Percentiles rank a stretch among this genome's conserved stretches.
phyloP scores from a whole-genome alignment of 2,113 vertebrate species.

The Pyxicephalus adspersus region DNA sequence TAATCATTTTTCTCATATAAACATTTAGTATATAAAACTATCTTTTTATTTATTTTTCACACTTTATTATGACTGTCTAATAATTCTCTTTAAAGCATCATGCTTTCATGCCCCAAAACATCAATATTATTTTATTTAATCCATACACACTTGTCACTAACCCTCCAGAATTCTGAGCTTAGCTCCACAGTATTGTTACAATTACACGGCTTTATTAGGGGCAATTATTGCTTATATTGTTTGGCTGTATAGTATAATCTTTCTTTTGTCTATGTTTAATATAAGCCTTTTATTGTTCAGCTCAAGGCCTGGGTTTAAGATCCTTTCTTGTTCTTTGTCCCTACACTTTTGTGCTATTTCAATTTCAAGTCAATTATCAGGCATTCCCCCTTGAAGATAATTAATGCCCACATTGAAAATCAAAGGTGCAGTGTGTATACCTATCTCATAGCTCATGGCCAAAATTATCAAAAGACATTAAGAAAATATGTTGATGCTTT shows the following conservation, averaged over 20 bases:
- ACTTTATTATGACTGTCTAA: not conserved
- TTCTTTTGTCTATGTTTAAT: conserved; percentile 42
- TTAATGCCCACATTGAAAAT: conserved; percentile 46
- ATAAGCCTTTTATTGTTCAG: conserved; percentile 45
- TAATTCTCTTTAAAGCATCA: conserved; percentile 13
- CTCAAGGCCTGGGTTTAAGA: conserved; percentile 26
- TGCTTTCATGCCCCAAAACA: conserved; percentile 13
- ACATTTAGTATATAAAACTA: not conserved
- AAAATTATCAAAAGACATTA: conserved; percentile 34
- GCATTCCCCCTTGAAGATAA: conserved; percentile 40
- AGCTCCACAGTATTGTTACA: conserved; percentile 1
- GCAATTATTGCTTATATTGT: conserved; percentile 46
- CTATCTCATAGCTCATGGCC: conserved; percentile 11
- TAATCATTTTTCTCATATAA: not conserved
- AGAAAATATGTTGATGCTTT: conserved; percentile 23
- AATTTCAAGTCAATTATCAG: conserved; percentile 49
- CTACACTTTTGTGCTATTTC: conserved; percentile 32
- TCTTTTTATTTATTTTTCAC: not conserved
- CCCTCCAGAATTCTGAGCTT: conserved; percentile 18
- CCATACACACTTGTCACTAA: conserved; percentile 21
- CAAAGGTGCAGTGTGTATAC: conserved; percentile 28
- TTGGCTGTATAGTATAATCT: conserved; percentile 45
- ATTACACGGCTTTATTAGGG: conserved; percentile 40
- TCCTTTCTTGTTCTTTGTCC: conserved; percentile 34
- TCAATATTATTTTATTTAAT: conserved; percentile 52